These are phyloP conservation scores for Diachrysia chrysitis DNA, from an alignment of 2,888 invertebrate species.

Conservation along the genomic window DNA sequence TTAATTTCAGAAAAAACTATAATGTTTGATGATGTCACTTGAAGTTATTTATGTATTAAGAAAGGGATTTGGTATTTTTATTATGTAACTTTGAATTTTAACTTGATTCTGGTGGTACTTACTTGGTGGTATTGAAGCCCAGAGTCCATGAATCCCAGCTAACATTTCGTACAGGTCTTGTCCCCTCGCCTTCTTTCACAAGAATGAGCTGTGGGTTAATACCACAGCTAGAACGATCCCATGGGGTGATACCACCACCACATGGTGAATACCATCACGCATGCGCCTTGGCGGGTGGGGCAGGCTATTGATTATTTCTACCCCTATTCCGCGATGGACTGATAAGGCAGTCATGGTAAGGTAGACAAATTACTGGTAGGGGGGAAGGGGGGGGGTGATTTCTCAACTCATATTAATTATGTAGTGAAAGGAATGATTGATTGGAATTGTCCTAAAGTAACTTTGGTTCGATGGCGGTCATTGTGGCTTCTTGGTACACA, in stretches of 20 bases:
- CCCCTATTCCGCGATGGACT: slow-evolving; percentile 81
- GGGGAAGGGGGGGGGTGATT: slow-evolving; percentile 80
- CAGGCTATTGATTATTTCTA: slow-evolving; percentile 84
- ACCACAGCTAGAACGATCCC: slow-evolving; percentile 74
- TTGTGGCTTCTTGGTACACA: slow-evolving; percentile 29
- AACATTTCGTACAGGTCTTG: slow-evolving; percentile 59
- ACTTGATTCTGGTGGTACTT: slow-evolving; percentile 37
- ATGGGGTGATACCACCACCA: slow-evolving; percentile 82
- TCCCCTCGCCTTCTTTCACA: slow-evolving; percentile 65
- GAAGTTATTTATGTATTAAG: not conserved
- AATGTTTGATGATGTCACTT: not conserved
- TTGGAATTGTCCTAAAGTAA: slow-evolving; percentile 70
- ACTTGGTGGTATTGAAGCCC: slow-evolving; percentile 50
- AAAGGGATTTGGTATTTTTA: not conserved
- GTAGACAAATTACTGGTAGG: slow-evolving; percentile 82
- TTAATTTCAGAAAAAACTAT: not conserved
- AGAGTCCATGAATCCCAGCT: slow-evolving; percentile 36
- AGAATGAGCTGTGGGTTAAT: slow-evolving; percentile 78
- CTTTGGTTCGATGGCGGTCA: slow-evolving; percentile 39
- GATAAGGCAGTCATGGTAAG: slow-evolving; percentile 83
- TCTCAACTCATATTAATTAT: slow-evolving; percentile 83
- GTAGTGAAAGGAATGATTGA: slow-evolving; percentile 83
- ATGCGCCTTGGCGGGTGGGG: slow-evolving; percentile 83
- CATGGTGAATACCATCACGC: slow-evolving; percentile 79
- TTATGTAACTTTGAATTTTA: not conserved